A percentile compares a stretch with the other conserved stretches of the same genome.
Conservation (phyloP, 2,888 invertebrate genomes). For the Euplexia lucipara region DNA sequence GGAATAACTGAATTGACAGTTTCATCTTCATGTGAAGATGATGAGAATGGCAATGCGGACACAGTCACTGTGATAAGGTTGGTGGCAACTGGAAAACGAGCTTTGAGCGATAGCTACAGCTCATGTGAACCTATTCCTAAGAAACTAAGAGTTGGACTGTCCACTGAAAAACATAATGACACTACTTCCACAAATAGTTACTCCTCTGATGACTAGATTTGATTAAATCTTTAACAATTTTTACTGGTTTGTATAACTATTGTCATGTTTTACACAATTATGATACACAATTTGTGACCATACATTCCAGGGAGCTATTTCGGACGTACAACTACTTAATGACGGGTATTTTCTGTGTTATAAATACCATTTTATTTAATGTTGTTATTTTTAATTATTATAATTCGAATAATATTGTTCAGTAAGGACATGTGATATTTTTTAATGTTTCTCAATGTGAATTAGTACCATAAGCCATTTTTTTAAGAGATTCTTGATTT, state of each 20-base stretch:
- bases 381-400: slow-evolving; percentile 54
- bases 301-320: slow-evolving; percentile 38
- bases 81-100: slow-evolving; percentile 77
- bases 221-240: slow-evolving; percentile 51
- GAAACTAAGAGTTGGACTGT: slow-evolving; percentile 73
- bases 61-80: slow-evolving; percentile 73
- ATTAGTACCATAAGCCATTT: slow-evolving; percentile 31
- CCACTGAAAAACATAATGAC: slow-evolving; percentile 70
- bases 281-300: slow-evolving; percentile 47
- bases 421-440: slow-evolving; percentile 60
- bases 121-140: slow-evolving; percentile 83
- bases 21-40: slow-evolving; percentile 71
- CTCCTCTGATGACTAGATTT: slow-evolving; percentile 71
- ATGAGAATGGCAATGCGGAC: slow-evolving; percentile 76
- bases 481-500: slow-evolving; percentile 39
- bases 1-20: slow-evolving; percentile 70
- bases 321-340: slow-evolving; percentile 43
- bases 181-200: slow-evolving; percentile 80
- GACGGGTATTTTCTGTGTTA: slow-evolving; percentile 63
- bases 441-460: slow-evolving; percentile 57
- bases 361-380: slow-evolving; percentile 50
- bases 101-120: slow-evolving; percentile 76
- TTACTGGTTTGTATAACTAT: slow-evolving; percentile 54
- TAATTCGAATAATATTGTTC: slow-evolving; percentile 44
- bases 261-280: slow-evolving; percentile 55